Evolutionary conservation across 2,888 invertebrate species (phyloP).

Genomic region (Nomada flava): DNA sequence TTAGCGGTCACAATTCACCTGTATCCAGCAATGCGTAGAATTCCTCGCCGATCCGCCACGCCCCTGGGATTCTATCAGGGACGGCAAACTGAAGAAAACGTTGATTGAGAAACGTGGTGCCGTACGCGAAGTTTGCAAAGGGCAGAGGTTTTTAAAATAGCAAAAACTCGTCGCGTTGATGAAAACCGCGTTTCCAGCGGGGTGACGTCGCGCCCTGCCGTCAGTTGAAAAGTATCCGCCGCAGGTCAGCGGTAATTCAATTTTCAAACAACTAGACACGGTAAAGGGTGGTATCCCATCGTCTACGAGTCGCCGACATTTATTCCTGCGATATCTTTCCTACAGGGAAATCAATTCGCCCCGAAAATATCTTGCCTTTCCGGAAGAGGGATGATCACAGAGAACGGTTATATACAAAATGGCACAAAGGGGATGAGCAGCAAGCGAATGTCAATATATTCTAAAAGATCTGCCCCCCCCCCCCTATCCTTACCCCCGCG

Average conservation of each 20-base stretch:
- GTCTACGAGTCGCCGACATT: neutral
- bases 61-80: too few species aligned
- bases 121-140: neutral
- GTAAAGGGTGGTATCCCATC: neutral
- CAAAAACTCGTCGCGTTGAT: neutral
- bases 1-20: neutral
- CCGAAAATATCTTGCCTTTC: constrained; percentile 22
- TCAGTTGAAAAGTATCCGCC: neutral
- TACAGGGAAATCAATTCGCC: neutral
- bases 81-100: neutral
- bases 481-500: neutral
- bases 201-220: neutral
- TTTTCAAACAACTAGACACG: neutral
- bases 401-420: neutral
- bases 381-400: constrained; percentile 1
- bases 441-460: constrained; percentile 27
- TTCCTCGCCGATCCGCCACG: too few species aligned
- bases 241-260: neutral
- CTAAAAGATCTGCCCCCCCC: neutral
- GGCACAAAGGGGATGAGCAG: neutral
- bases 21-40: neutral
- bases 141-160: neutral
- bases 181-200: neutral
- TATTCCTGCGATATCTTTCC: neutral
- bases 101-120: neutral